A percentile compares a stretch with the other conserved stretches of the same genome.
These are phyloP conservation scores for Canis aureus DNA, from an alignment of 2,113 vertebrate species.

Conservation along the genomic window DNA sequence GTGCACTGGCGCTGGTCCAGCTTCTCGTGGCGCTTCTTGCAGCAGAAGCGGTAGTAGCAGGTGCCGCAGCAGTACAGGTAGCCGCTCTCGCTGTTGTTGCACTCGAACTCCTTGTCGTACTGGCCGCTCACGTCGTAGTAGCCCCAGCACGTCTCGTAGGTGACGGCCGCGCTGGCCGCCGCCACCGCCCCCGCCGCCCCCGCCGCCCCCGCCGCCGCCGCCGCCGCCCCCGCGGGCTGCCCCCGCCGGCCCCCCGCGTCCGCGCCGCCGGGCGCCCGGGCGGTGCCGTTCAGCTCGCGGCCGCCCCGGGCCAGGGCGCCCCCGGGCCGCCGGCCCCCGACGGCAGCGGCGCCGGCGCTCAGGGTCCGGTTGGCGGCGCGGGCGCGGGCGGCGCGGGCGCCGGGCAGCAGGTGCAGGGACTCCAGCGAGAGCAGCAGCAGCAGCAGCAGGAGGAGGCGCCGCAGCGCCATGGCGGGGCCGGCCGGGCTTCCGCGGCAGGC, in stretches of 20 bases:
- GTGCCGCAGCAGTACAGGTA: conserved; percentile 99
- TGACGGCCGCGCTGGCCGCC: conserved; percentile 85
- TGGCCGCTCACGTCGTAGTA: conserved; percentile 99
- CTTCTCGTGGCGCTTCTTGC: conserved; percentile 96
- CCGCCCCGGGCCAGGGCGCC: conserved; percentile 78
- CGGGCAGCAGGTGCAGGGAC: conserved; percentile 81
- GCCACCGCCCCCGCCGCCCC: conserved; percentile 76
- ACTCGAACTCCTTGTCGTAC: conserved; percentile 98
- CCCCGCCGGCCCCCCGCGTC: conserved; percentile 72
- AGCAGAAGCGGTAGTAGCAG: conserved; percentile 99
- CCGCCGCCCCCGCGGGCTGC: conserved; percentile 63
- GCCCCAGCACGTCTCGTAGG: conserved; percentile 95
- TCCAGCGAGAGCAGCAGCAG: conserved; percentile 79
- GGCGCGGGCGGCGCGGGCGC: conserved; percentile 78
- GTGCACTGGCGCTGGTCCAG: conserved; percentile 96
- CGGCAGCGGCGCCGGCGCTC: conserved; percentile 78
- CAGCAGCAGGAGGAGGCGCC: conserved; percentile 81
- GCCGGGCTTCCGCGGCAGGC: conserved; percentile 29
- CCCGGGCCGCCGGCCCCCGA: conserved; percentile 75
- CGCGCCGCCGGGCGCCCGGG: conserved; percentile 64
- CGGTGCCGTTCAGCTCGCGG: conserved; percentile 79
- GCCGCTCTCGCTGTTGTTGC: conserved; percentile 98
- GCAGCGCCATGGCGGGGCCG: conserved; percentile 84
- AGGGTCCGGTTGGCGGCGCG: conserved; percentile 85
- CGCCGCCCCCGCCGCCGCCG: conserved; percentile 66